A percentile compares a stretch with the other conserved stretches of the same genome.
Evolutionary conservation across 2,888 invertebrate species (phyloP).

Genomic region (Salpingus planirostris): DNA sequence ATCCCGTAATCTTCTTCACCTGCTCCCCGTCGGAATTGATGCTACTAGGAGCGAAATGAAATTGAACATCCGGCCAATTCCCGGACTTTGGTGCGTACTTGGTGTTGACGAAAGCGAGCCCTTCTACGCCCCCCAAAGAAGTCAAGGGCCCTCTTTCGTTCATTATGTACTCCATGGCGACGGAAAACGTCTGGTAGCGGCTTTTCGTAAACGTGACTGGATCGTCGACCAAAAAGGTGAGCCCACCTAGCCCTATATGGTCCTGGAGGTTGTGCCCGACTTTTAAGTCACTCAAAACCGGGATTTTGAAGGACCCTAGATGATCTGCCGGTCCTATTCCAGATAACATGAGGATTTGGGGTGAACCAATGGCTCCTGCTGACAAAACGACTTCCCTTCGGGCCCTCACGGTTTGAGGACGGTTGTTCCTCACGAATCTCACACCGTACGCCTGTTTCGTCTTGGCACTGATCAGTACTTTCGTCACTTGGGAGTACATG

Average conservation of each 20-base stretch:
- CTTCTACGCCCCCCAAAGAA: slow-evolving; percentile 72
- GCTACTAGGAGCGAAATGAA: slow-evolving; percentile 79
- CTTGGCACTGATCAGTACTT: slow-evolving; percentile 57
- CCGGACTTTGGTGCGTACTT: slow-evolving; percentile 71
- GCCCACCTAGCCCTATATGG: slow-evolving; percentile 77
- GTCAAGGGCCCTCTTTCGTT: slow-evolving; percentile 79
- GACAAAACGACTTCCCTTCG: slow-evolving; percentile 75
- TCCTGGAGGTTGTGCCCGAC: slow-evolving; percentile 83
- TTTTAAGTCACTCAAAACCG: slow-evolving; percentile 63
- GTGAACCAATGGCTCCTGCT: slow-evolving; percentile 80
- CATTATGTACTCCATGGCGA: slow-evolving; percentile 72
- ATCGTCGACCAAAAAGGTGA: slow-evolving; percentile 74
- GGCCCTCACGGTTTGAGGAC: slow-evolving; percentile 57
- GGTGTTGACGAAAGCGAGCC: slow-evolving; percentile 78
- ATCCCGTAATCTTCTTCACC: slow-evolving; percentile 60
- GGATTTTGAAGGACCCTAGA: slow-evolving; percentile 60
- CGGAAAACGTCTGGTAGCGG: slow-evolving; percentile 67
- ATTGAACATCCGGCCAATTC: slow-evolving; percentile 78
- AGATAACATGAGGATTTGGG: slow-evolving; percentile 85
- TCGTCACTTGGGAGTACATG: slow-evolving; percentile 61
- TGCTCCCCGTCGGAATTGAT: slow-evolving; percentile 78
- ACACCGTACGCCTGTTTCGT: slow-evolving; percentile 69
- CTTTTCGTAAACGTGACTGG: slow-evolving; percentile 69
- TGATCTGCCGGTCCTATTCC: slow-evolving; percentile 79
- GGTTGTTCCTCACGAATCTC: slow-evolving; percentile 60